Conservation (phyloP, 2,888 invertebrate species). For the Prostheceraeus crozeri region DNA sequence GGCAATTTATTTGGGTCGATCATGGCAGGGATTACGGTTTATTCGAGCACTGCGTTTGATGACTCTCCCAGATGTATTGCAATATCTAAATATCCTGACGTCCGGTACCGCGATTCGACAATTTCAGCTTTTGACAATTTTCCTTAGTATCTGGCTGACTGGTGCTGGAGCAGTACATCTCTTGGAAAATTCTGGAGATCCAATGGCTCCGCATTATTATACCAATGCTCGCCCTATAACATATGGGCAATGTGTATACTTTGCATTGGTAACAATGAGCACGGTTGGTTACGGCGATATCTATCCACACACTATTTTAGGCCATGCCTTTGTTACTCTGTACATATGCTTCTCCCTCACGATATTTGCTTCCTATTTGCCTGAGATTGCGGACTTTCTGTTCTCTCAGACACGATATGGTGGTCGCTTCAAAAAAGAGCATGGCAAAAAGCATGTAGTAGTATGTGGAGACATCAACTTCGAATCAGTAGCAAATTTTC, state of each 20-base stretch:
- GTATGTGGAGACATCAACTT: conserved; percentile 99
- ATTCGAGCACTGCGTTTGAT: conserved; percentile 43
- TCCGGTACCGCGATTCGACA: conserved; percentile 43
- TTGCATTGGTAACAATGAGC: conserved; percentile 36
- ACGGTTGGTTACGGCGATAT: conserved; percentile 37
- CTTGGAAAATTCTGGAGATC: conserved; percentile 44
- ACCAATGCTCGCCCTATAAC: conserved; percentile 14
- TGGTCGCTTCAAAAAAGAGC: conserved; percentile 97
- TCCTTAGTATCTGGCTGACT: conserved; percentile 43
- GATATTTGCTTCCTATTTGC: conserved; percentile 99
- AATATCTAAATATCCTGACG: conserved; percentile 42
- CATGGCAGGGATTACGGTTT: conserved; percentile 44
- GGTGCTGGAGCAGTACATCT: conserved; percentile 44
- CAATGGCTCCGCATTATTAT: conserved; percentile 32
- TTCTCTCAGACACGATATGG: conserved; percentile 98
- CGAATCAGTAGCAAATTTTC: conserved; percentile 96
- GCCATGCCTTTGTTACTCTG: conserved; percentile 32
- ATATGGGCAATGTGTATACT: conserved; percentile 36
- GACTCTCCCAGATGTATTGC: conserved; percentile 43
- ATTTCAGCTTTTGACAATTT: conserved; percentile 42
- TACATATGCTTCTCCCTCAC: conserved; percentile 61
- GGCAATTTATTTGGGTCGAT: conserved; percentile 41
- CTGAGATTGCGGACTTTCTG: conserved; percentile 97
- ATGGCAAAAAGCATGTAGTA: conserved; percentile 99
- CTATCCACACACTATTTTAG: conserved; percentile 30